Base-by-base conservation (phyloP, 2,888 invertebrate species). In the Pyrgus malvae region DNA sequence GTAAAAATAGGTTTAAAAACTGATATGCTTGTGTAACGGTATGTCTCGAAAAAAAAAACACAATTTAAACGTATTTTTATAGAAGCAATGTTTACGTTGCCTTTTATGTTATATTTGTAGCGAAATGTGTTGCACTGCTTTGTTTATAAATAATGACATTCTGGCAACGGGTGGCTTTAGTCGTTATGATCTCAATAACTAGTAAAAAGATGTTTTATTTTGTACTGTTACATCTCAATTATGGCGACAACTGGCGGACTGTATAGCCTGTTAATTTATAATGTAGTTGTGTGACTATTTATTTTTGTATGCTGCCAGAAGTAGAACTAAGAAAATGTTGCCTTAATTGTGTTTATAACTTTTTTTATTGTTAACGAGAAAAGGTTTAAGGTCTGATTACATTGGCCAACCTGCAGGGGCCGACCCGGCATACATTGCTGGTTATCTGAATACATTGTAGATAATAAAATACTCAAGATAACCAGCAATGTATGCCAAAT, bases 161-260 rank as follows among this genome's bases (percentile, higher is more conserved):
- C 83, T 85, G 86, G 88, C 83, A 84, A 82, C 73, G 63, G 59
- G 62, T 64, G 66, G 69, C 62, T 61, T 62, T 63, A 71, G 69
- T 70, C 68, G 63, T 50, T 60, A 62, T 71, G 72, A 70, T 73
- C 71, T 73, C 72, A 72, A 33, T n/a, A 44, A 41, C n/a, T 46
- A 8, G 2, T 46, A 40, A 12, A 29, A 14, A 21, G 38, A 19
- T 37, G 35, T 37, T 16, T 46, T 21, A 6, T 44, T 2, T 17
- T 14, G 27, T 33, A 35, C 35, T 16, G 35, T 23, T 42, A 33
- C n/a, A 35, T 8, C 35, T 16, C 33, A 27, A 14, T 31, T 31
- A 14, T 27, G 51, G 51, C 51, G 19, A 25, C 40, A 25, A 19
- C 25, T 37, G 29, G 45, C 19, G n/a, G 44, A 19, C 27, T 51